Conservation (phyloP, 2,888 invertebrate genomes). For the Tenthredo amoena region DNA sequence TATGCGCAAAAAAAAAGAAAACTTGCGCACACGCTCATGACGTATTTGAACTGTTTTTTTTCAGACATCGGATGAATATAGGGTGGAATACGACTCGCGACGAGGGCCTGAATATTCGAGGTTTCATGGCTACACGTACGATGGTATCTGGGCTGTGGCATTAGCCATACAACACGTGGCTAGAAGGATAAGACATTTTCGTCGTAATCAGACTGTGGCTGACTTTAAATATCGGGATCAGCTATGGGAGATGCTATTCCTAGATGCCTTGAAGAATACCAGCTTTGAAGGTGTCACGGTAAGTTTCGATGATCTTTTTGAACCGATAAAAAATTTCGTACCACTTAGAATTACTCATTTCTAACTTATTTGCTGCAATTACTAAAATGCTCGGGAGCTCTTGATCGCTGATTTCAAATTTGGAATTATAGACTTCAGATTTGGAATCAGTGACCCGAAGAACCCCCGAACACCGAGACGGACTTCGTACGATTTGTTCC, state of each 20-base stretch:
- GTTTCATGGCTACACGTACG: slow-evolving; percentile 99
- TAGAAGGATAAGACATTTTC: slow-evolving; percentile 84
- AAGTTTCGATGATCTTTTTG: slow-evolving; percentile 64
- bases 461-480: not conserved
- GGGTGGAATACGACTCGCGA: slow-evolving; percentile 89
- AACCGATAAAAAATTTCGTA: not conserved
- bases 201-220: slow-evolving; percentile 88
- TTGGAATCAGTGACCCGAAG: no score
- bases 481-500: not conserved
- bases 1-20: not conserved
- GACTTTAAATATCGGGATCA: slow-evolving; percentile 93
- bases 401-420: no score
- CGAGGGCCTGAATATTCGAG: slow-evolving; percentile 92
- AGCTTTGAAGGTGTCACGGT: slow-evolving; percentile 96
- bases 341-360: no score
- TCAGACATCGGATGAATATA: slow-evolving; percentile 94
- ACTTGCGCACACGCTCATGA: not conserved
- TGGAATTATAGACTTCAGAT: no score
- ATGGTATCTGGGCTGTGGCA: slow-evolving; percentile 99
- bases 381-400: not conserved
- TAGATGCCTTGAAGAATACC: slow-evolving; percentile 93
- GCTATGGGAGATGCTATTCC: slow-evolving; percentile 92
- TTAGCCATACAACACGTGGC: slow-evolving; percentile 95
- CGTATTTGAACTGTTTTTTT: slow-evolving; percentile 64
- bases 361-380: not conserved